These are phyloP conservation scores for Balearica regulorum DNA, from an alignment of 2,797 vertebrate genomes.

Conservation along the genomic window DNA sequence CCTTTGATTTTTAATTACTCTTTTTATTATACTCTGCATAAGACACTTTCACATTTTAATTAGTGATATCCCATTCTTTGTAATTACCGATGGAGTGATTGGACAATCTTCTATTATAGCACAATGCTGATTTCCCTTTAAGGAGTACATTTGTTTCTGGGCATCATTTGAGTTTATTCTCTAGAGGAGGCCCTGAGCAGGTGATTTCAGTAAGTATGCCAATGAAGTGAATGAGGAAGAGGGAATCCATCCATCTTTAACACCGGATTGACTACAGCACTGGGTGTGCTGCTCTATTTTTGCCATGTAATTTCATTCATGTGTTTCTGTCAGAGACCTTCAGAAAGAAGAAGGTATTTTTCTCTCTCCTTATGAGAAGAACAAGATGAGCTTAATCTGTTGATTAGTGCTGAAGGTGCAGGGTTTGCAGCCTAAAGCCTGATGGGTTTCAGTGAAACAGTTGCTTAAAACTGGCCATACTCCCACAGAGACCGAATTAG, in stretches of 20 bases:
- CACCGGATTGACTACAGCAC: neutral
- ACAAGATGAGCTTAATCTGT: neutral
- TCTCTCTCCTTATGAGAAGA: neutral
- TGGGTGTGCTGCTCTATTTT: neutral
- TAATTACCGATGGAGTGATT: conserved; percentile 54
- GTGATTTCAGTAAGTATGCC: neutral
- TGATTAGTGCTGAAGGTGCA: neutral
- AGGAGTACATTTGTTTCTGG: neutral
- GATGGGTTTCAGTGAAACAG: neutral
- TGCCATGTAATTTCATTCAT: neutral
- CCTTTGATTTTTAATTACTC: conserved; percentile 16
- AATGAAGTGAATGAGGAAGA: neutral
- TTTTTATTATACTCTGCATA: neutral
- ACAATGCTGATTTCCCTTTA: neutral
- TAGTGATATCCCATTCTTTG: conserved; percentile 44
- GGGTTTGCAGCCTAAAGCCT: neutral
- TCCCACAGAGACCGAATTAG: neutral
- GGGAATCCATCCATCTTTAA: neutral
- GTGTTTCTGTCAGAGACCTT: neutral
- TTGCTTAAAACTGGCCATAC: neutral
- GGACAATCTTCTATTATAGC: neutral
- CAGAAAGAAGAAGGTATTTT: neutral
- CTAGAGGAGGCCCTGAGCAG: neutral
- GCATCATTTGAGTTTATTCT: neutral
- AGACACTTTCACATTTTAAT: conserved; percentile 51